phyloP scores from a whole-genome alignment of 2,888 invertebrate genomes.

The Drosophila multiciliata region DNA sequence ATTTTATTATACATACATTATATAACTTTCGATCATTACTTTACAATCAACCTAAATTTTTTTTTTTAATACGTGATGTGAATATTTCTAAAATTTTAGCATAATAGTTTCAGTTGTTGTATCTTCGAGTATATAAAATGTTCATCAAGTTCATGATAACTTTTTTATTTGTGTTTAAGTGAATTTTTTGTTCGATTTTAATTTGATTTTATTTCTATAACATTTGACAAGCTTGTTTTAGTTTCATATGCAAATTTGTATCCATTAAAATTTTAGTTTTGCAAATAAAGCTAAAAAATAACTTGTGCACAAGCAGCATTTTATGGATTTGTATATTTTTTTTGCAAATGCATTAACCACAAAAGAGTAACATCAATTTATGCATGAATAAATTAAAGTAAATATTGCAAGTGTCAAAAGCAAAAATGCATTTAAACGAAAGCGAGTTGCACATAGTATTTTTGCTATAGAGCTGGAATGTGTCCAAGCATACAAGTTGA shows the following conservation, averaged over 20 bases:
- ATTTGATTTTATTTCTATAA: not conserved
- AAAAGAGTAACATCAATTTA: slow-evolving; percentile 28
- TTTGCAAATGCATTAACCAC: slow-evolving; percentile 26
- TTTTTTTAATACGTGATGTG: not conserved
- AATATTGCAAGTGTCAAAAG: slow-evolving; percentile 51
- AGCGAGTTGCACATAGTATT: slow-evolving; percentile 4
- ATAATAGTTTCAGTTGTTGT: not conserved
- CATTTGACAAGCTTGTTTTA: not conserved
- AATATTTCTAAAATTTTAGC: not conserved
- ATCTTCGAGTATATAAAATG: not conserved
- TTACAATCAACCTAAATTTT: not conserved
- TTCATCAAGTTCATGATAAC: too few species aligned
- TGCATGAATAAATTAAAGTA: slow-evolving; percentile 47
- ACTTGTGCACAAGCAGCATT: slow-evolving; percentile 18
- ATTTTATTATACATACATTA: not conserved
- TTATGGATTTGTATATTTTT: slow-evolving; percentile 7
- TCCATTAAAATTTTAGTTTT: not conserved
- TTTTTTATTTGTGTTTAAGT: not conserved
- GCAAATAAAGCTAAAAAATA: not conserved
- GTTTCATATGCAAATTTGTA: slow-evolving; percentile 2
- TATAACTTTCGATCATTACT: not conserved
- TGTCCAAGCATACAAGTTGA: slow-evolving; percentile 8
- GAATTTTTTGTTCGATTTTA: not conserved
- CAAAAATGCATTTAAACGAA: slow-evolving; percentile 42
- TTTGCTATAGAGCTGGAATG: not conserved